These are phyloP conservation scores for Caradrina kadenii DNA, from an alignment of 2,888 invertebrate species.

Conservation along the genomic window DNA sequence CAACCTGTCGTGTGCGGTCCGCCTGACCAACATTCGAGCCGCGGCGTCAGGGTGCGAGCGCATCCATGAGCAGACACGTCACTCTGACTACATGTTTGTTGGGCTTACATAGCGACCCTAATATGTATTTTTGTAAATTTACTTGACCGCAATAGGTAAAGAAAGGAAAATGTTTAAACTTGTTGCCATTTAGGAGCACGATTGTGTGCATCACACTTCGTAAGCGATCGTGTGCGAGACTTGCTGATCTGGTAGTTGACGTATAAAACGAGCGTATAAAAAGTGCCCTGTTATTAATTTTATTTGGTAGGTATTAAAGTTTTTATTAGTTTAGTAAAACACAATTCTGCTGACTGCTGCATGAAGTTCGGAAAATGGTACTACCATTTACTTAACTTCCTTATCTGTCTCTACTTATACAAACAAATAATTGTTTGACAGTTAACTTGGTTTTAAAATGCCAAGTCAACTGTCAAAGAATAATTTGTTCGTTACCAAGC, in stretches of 20 bases:
- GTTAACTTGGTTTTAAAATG: background rate
- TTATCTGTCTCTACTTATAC: background rate
- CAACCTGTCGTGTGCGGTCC: conserved; percentile 74
- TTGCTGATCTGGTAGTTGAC: background rate
- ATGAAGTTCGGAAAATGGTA: background rate
- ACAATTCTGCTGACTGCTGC: background rate
- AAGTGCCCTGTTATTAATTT: background rate
- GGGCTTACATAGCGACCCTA: conserved; percentile 32
- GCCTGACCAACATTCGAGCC: conserved; percentile 74
- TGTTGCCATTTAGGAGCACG: conserved; percentile 9
- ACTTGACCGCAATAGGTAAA: conserved; percentile 42
- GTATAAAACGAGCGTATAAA: background rate
- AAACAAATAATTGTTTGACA: conserved; percentile 10
- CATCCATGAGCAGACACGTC: conserved; percentile 49
- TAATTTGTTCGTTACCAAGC: background rate
- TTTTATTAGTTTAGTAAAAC: too few relatives aligned
- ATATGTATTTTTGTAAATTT: conserved; percentile 43
- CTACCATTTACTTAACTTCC: too few relatives aligned
- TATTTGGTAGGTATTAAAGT: too few relatives aligned
- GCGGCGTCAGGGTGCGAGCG: conserved; percentile 35
- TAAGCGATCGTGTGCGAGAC: background rate
- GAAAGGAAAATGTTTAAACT: conserved; percentile 14
- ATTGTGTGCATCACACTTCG: conserved; percentile 1
- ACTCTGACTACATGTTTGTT: conserved; percentile 27
- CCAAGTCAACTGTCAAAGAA: background rate